phyloP scores from a whole-genome alignment of 1,140 invertebrate species.

The Calephelis nemesis region DNA sequence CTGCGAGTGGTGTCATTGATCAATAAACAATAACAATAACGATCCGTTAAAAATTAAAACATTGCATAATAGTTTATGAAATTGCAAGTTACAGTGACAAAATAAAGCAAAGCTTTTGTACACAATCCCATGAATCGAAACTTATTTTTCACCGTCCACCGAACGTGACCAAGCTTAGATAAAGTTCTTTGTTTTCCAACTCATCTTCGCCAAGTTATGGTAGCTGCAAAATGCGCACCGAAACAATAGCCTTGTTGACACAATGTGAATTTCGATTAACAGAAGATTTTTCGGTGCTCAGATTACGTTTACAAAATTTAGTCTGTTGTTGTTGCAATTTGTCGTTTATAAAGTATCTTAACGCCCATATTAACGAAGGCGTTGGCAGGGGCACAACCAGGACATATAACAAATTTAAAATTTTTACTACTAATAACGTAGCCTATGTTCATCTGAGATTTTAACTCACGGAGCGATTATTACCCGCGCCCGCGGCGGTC shows the following conservation, averaged over 20 bases:
- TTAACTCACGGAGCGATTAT: too few species aligned
- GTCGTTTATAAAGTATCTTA: too few species aligned
- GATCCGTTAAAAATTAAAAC: not conserved
- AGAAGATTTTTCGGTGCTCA: not conserved
- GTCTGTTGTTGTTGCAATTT: too few species aligned
- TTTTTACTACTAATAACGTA: too few species aligned
- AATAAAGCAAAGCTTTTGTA: constrained; percentile 18
- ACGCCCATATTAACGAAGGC: too few species aligned
- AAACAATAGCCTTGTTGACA: constrained; percentile 16
- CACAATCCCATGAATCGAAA: constrained; percentile 14
- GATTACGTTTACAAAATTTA: not conserved
- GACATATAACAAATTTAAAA: too few species aligned
- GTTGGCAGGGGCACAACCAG: too few species aligned
- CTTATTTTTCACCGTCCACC: constrained; percentile 10
- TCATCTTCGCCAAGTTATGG: constrained; percentile 16
- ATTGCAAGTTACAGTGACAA: not conserved
- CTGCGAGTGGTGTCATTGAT: too few species aligned
- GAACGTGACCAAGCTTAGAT: constrained; percentile 15
- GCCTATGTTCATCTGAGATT: too few species aligned
- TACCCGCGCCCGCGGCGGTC: too few species aligned
- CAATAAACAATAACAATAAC: not conserved
- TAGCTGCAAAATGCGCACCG: not conserved
- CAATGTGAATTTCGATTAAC: not conserved
- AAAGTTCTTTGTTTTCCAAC: constrained; percentile 17
- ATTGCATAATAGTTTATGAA: constrained; percentile 5